Evolutionary conservation across 2,888 invertebrate species (phyloP), one percentile per base, ranked within the genome.

Genomic region (Drosophila melanosoma): DNA sequence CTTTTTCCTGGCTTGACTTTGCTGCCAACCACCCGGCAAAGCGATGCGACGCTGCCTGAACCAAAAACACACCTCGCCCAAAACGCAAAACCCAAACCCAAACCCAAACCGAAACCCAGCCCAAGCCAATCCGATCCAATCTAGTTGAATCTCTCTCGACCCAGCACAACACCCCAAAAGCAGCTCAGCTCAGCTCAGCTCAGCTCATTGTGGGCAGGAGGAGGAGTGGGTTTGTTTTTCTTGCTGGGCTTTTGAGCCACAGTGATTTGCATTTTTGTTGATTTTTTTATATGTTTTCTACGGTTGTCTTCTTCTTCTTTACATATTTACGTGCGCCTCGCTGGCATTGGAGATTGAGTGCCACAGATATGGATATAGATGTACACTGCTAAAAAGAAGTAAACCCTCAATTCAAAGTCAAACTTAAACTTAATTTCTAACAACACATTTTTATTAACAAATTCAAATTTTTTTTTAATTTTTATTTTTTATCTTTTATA

Each of bases 1-100:
- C 88, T 88, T 84, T 84, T 82, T 79, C 83, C 81, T 81, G 81
- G 81, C 83, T 79, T 87, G 85, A 81, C 87, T 84, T 64, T 76
- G 71, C 74, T 71, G 74, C 65, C 74, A 79, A 64, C 81, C 74
- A 76, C 82, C 79, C 79, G 81, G 69, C 75, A 78, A 78, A 67
- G 65, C 72, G 48, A 40, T 52, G 72, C 67, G 42, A 36, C 62
- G 49, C 61, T 60, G 48, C 64, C 59, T 32, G 49, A 36, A 15
- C 23, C 23, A 23, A 45, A 23, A 23, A 23, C 45, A 45, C 45
- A 45, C 45, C 45, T 45, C 45, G 45, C 45, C 45, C 45, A 45
- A 45, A n/a, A 38, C 12, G 36, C 40, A 5, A 29, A 38, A 33
- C 42, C 60, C 33, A 61, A 29, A 35, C 60, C 33, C 58, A 29